Evolutionary conservation across 2,113 vertebrate genomes (phyloP).

Genomic region (Peucedramus taeniatus): DNA sequence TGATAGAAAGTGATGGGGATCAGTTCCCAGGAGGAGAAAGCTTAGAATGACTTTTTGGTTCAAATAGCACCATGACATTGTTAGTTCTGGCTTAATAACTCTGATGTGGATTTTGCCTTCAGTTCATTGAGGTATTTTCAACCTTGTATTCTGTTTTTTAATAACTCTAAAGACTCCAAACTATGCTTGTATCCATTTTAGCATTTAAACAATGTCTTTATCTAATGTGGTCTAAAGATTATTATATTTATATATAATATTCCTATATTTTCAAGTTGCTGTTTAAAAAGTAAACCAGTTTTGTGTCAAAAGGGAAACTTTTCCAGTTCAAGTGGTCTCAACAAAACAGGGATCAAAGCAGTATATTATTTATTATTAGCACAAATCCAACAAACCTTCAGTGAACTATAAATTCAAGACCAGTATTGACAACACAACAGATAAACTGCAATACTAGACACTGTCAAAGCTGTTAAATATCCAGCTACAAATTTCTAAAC

Average conservation of each 20-base stretch:
- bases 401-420: not conserved
- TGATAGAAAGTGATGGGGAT: constrained; percentile 27
- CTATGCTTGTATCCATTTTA: not conserved
- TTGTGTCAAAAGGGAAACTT: not conserved
- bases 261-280: not conserved
- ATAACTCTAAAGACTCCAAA: not conserved
- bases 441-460: not conserved
- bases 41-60: constrained; percentile 23
- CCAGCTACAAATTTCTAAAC: not conserved
- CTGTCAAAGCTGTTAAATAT: not conserved
- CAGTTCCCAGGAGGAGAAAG: constrained; percentile 13
- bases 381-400: not conserved
- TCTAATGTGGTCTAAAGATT: not conserved
- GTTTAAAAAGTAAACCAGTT: not conserved
- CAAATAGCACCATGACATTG: not conserved
- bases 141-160: not conserved
- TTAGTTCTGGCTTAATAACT: constrained; percentile 36
- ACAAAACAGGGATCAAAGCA: not conserved
- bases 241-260: not conserved
- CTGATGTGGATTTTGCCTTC: not conserved
- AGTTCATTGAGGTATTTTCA: not conserved
- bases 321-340: not conserved
- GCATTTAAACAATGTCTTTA: not conserved
- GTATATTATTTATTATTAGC: not conserved
- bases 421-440: not conserved